Base-by-base conservation (phyloP, 2,888 invertebrate genomes). In the Poecilobothrus nobilitatus region DNA sequence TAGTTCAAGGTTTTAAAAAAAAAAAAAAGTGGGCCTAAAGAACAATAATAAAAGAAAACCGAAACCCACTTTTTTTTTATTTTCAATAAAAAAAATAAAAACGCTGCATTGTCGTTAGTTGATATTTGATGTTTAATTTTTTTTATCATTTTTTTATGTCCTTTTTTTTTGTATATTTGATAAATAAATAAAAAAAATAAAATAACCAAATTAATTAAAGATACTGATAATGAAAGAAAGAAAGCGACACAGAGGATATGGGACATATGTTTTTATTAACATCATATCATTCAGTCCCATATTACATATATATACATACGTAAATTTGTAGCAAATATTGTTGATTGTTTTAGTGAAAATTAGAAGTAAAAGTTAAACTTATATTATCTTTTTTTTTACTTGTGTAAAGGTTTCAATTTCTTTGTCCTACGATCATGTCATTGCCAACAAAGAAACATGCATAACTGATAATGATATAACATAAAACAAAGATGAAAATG, bases 191-290 rank as follows among this genome's bases (percentile, higher is more conserved):
- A 15, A 53, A 53, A 53, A 15, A 15, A 53, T 18, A 15, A 53
- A 53, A 53, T 53, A 15, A 53, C 53, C 53, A 53, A 53, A 53
- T 53, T 53, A 53, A 53, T 53, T 53, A 53, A 53, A 15, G 53
- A 53, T 53, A 53, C 53, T 15, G 53, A 53, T 12, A 53, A 37
- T 37, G 37, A 37, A 37, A 37, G n/a, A n/a, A n/a, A 34, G 12
- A 37, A 37, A 37, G 12, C 37, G 12, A 37, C 37, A 4, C 8
- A 37, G 2, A 18, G 18, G 18, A 53, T 2, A 53, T 12, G 53
- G 53, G 53, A 53, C 53, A 53, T 53, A n/a, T 53, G 53, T 53
- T 53, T 27, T 53, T 53, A 53, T 18, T 53, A 53, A 53, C 53
- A 53, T 10, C 37, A 8, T 37, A 37, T 12, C 53, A 8, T 41